Base-by-base conservation (phyloP, 2,113 vertebrate genomes). In the Gadus macrocephalus region DNA sequence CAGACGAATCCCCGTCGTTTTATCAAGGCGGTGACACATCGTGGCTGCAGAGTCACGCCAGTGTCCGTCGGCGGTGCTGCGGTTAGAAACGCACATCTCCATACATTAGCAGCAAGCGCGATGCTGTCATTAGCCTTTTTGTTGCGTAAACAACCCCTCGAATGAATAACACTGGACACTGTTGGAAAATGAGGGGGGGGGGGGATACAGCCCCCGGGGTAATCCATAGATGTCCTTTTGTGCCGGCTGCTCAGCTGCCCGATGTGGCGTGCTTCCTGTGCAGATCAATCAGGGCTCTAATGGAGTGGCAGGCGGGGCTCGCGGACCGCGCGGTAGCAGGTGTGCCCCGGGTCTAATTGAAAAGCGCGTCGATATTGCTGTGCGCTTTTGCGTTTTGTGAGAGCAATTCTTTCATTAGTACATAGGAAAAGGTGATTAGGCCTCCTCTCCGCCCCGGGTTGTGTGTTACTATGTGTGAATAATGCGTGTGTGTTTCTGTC, bases 231-330 rank as follows among this genome's bases (percentile, higher is more conserved):
- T 76, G 70, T 56, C 77, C 74, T 62, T 62, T 49, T 8, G 42
- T 73, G 70, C 64, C 72, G 75, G 75, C 59, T 42, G 58, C 15
- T 62, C 42, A n/a, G 38, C 60, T 68, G 64, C 68, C 69, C 53
- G 76, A 78, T 75, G 64, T 68, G 73, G 75, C 69, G 42, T 63
- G 72, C 84, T 89, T 89, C 87, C 89, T 89, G 86, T 88, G 77
- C 71, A 84, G 85, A 93, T 92, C 91, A 89, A 89, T 92, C 89
- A 87, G 62, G 79, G 84, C 80, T 80, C 87, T 86, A 89, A 88
- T 88, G 83, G 83, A 80, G 71, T 80, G 81, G 86, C 88, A 83
- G 85, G 70, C 80, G n/a, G 72, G 72, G 74, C 79, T 77, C 76
- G 28, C 72, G 80, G 79, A 80, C 81, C 75, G 87, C 81, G 67